Conservation (phyloP, 2,888 invertebrate genomes). For the Scaptomyza flava region DNA sequence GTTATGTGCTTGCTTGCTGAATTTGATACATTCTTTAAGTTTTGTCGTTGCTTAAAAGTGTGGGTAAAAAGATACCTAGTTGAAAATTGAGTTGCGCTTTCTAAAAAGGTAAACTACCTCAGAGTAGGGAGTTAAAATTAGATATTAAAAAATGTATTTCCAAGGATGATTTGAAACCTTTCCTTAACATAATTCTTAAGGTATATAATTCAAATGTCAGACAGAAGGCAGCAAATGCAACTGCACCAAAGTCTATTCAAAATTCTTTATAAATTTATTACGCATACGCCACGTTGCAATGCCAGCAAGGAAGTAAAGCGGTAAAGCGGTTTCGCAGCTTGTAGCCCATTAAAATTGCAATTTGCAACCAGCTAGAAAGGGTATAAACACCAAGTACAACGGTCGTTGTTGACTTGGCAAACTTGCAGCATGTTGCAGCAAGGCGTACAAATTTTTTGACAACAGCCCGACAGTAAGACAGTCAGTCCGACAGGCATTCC, state of each 20-base stretch:
- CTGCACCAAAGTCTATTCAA: conserved; percentile 8
- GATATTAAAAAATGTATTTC: no score
- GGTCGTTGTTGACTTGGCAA: conserved; percentile 2
- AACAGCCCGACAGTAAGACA: conserved; percentile 45
- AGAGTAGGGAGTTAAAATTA: no score
- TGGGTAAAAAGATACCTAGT: not conserved
- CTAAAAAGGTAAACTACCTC: no score
- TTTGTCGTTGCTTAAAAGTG: conserved; percentile 9
- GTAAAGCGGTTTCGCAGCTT: conserved; percentile 27
- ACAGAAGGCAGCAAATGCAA: conserved; percentile 3
- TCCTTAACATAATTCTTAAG: not conserved
- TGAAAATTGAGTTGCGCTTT: not conserved
- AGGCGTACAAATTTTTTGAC: conserved; percentile 53
- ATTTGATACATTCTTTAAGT: conserved; percentile 54
- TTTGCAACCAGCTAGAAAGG: conserved; percentile 29
- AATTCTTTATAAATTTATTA: conserved; percentile 38
- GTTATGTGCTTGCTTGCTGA: conserved; percentile 52
- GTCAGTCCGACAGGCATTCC: conserved; percentile 14
- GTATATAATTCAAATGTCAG: conserved; percentile 20
- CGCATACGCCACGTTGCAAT: conserved; percentile 46
- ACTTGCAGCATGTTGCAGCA: conserved; percentile 56
- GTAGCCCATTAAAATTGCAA: conserved; percentile 58
- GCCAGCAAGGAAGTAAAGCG: not conserved
- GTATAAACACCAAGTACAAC: not conserved
- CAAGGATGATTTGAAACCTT: no score